These are phyloP conservation scores for Noturus placidus DNA, from an alignment of 2,113 vertebrate species.

Conservation along the genomic window DNA sequence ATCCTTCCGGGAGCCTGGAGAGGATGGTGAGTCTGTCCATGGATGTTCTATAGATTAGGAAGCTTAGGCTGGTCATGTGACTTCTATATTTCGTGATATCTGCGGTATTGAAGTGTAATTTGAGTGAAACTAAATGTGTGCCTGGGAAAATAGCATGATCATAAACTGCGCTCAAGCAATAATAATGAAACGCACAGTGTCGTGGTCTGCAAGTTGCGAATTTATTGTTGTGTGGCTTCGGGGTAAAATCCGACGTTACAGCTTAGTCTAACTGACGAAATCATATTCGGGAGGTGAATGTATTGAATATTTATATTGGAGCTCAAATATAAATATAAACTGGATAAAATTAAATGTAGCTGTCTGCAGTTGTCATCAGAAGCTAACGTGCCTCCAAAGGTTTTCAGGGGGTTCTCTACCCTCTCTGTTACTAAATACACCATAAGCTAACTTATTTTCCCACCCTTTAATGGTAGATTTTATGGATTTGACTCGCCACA, in stretches of 20 bases:
- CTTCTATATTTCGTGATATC: no score
- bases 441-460: not conserved
- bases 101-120: not conserved
- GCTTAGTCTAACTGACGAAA: not conserved
- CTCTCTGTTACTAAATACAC: not conserved
- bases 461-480: not conserved
- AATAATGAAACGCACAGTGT: not conserved
- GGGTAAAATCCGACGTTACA: not conserved
- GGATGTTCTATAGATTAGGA: not conserved
- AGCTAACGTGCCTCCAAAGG: not conserved
- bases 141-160: not conserved
- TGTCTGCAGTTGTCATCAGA: not conserved
- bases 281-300: not conserved
- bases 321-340: no score
- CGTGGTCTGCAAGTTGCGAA: not conserved
- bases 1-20: conserved; percentile 92
- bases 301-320: not conserved
- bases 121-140: not conserved
- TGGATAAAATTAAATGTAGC: no score
- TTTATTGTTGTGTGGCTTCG: not conserved
- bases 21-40: conserved; percentile 83
- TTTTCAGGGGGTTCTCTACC: not conserved
- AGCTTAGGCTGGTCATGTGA: not conserved
- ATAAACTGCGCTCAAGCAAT: not conserved
- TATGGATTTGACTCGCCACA: not conserved